Base-by-base conservation (phyloP, 2,113 vertebrate species). In the Conger conger region DNA sequence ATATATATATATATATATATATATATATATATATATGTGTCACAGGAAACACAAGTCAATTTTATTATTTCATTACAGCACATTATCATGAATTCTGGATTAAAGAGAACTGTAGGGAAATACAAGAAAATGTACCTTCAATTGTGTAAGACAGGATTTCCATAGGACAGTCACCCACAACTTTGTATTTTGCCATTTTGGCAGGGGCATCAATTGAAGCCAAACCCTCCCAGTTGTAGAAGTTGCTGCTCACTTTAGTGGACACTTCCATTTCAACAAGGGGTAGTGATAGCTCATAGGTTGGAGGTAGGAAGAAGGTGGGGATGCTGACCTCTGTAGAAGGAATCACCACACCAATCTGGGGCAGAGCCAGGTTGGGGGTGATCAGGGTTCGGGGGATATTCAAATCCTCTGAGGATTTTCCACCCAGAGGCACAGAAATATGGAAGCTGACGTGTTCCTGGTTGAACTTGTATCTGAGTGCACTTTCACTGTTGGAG, bases 371-470 rank as follows among this genome's bases (percentile, higher is more conserved):
- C 86, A 99, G 4, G 2, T 85, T 86, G 53, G 96, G 96, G 83
- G 92, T 96, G 89, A 68, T 91, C 82, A 98, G 5, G 3, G 80
- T 87, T 79, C 91, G 82, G 1, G 94, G 92, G 13, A 97, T 42
- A 80, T 88, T 93, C 0, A 96, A 90, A 53, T 97, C 95, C 89
- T 93, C 77, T 0, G 96, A 97, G 60, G 97, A 93, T 92, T 92
- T 96, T 84, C 97, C 97, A 87, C 96, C 97, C 84, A 96, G 94
- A 83, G 97, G 98, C 86, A 99, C 83, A 1, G 96, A 96, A 82
- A 99, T 91, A 6, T 91, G 93, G 87, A 98, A 87, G 57, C 90
- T 85, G 79, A 95, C 23, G 78, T 76, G 93, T 82, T 97, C 91
- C 83, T 96, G 92, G 89, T 97, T 97, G 16, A 96, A 96, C 80